Base-by-base conservation (phyloP, 2,113 vertebrate species). In the Rhinolophus sinicus region DNA sequence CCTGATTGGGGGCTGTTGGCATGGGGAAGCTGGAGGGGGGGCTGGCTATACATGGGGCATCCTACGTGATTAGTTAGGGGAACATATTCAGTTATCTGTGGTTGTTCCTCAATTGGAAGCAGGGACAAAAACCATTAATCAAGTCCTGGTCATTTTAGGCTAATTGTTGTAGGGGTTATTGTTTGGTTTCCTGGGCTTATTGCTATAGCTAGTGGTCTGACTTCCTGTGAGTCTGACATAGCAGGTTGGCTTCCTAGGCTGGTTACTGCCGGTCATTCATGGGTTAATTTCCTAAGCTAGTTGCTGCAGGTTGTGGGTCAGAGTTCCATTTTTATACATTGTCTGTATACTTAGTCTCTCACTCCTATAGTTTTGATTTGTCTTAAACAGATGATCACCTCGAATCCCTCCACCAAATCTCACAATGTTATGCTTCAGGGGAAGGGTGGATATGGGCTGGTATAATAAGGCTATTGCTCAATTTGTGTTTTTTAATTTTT, bases 291-390 rank as follows among this genome's bases (percentile, higher is more conserved):
- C 35, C 16, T 38, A 15, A 47, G 76, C 35, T 21, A 28, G 0
- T 13, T 70, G 67, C 9, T 52, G 9, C 1, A 81, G 50, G 67
- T 47, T 62, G 15, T 83, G 30, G 14, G 7, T 54, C 21, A 64
- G 44, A 52, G 22, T 35, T 90, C 76, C 81, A 60, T 76, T 81
- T 56, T 70, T 35, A 69, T 52, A 21, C 14, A 22, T 16, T 19
- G 40, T 72, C 47, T 40, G 21, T 8, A 62, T 67, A 35, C 44
- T 50, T 0, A 40, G 11, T 89, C 14, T 52, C 18, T 67, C 24
- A 85, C 1, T 38, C 24, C 33, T 86, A 5, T 3, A 86, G n/a
- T 69, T 88, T 94, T 83, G 21, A 47, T 54, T 92, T 96, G 56
- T 88, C 40, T 75, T 88, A 50, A 56, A 44, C 40, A 88, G 75